Evolutionary conservation across 2,113 vertebrate genomes (phyloP).

Genomic region (Saiga tatarica): DNA sequence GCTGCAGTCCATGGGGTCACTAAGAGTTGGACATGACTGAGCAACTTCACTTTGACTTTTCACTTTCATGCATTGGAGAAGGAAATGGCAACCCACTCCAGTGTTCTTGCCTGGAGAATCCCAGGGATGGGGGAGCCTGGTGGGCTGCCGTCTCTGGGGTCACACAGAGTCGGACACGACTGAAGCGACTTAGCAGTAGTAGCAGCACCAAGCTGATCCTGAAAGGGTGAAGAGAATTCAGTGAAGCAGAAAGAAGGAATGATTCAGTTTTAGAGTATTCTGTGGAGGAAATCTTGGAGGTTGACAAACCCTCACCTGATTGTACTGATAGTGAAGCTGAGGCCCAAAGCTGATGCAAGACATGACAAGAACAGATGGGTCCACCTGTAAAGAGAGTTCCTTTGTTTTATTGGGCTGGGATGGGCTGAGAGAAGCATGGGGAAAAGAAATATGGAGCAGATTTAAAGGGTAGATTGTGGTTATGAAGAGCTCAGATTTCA

Average conservation of each 20-base stretch:
- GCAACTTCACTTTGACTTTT: no score
- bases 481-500: background rate
- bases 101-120: no score
- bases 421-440: background rate
- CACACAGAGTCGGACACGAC: no score
- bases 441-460: background rate
- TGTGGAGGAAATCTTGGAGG: background rate
- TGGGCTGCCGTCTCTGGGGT: no score
- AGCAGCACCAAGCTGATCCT: background rate
- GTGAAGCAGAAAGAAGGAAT: background rate
- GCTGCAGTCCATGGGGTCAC: no score
- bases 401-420: background rate
- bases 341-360: background rate
- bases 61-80: no score
- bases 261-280: no score
- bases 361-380: background rate
- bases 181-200: no score
- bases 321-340: background rate
- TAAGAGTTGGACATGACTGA: no score
- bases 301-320: no score
- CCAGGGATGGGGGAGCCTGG: no score
- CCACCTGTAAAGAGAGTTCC: background rate
- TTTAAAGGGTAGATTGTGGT: background rate
- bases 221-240: background rate
- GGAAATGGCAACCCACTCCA: no score